Evolutionary conservation across 2,113 vertebrate species (phyloP).

Genomic region (Notiomystis cincta): DNA sequence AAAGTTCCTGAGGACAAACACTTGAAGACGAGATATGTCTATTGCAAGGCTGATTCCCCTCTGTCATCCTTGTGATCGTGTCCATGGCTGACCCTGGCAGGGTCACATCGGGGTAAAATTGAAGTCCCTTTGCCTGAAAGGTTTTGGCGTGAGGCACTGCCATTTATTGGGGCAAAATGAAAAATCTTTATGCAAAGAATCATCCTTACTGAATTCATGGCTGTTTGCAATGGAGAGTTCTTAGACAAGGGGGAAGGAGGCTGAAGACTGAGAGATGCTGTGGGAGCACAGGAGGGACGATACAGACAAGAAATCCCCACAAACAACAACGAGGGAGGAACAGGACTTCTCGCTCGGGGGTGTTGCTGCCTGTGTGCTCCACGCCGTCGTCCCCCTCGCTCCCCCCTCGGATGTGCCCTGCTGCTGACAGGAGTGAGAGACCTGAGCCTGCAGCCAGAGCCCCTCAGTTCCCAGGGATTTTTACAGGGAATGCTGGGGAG

Average conservation of each 20-base stretch:
- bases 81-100: background rate
- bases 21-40: background rate
- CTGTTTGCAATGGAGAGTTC: background rate
- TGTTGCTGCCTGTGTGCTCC: background rate
- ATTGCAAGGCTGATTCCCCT: background rate
- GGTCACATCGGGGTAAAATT: background rate
- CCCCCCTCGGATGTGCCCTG: background rate
- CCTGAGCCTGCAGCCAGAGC: background rate
- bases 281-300: background rate
- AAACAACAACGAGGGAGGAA: rapidly evolving
- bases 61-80: background rate
- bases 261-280: background rate
- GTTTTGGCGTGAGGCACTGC: background rate
- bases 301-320: background rate
- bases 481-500: background rate
- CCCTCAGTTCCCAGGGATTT: background rate
- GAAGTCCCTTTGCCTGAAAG: background rate
- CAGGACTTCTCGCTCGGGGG: background rate
- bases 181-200: background rate
- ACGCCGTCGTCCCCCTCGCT: background rate
- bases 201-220: background rate
- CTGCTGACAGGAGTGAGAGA: background rate
- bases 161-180: background rate
- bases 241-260: background rate
- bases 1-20: background rate